Conservation (phyloP, 2,797 vertebrate species). For the Odontamblyopus rebecca region DNA sequence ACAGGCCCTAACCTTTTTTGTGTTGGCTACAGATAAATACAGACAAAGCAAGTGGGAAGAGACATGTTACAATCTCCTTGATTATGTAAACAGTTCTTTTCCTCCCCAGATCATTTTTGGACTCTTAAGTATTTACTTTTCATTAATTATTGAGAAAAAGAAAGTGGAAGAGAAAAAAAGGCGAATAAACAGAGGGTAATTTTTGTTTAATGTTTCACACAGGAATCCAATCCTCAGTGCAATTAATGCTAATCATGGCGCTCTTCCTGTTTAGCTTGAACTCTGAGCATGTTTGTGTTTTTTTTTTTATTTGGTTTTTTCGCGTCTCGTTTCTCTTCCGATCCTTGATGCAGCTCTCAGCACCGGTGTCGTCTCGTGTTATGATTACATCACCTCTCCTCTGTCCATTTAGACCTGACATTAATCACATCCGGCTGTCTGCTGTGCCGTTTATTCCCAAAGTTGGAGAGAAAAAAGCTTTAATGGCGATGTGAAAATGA, state of each 20-base stretch:
- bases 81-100: conserved; percentile 93
- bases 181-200: conserved; percentile 88
- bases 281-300: conserved; percentile 75
- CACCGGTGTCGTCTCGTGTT: conserved; percentile 79
- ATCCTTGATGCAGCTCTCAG: conserved; percentile 61
- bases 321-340: conserved; percentile 16
- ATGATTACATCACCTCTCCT: conserved; percentile 78
- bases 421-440: conserved; percentile 74
- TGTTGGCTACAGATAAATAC: conserved; percentile 74
- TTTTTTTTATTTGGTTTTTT: conserved; percentile 60
- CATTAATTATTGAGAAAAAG: conserved; percentile 88
- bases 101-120: conserved; percentile 86
- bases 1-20: conserved; percentile 85
- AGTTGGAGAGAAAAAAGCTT: conserved; percentile 57
- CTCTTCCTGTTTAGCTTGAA: conserved; percentile 90
- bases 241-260: conserved; percentile 90
- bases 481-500: conserved; percentile 37
- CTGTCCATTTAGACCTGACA: conserved; percentile 77
- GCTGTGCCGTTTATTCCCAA: conserved; percentile 63
- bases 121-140: conserved; percentile 94
- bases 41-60: conserved; percentile 33
- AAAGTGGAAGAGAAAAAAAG: conserved; percentile 54
- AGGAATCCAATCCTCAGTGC: conserved; percentile 82
- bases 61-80: conserved; percentile 74
- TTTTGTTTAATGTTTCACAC: conserved; percentile 94